Evolutionary conservation across 2,888 invertebrate species (phyloP), one percentile per base, ranked within the genome.

Genomic region (Diadromus collaris): DNA sequence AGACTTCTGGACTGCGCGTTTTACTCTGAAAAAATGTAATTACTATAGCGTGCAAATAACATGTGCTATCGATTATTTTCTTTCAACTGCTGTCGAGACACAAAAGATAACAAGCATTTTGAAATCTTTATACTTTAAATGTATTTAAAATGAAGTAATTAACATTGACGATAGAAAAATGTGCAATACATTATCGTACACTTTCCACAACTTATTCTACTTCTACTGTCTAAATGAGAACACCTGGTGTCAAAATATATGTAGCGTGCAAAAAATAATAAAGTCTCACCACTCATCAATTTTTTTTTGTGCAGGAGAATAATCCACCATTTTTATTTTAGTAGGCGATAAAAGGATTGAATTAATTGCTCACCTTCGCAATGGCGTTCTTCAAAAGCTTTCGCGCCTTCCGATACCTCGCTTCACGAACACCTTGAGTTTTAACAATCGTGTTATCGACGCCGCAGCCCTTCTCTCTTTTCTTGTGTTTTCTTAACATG

Each of bases 341-440:
- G 5, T 51, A 51, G 16, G 13, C 10, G 13, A 24, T 24, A 4
- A 4, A 51, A 1, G 21, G 44, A 6, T 60, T 2, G 4, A 46
- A 19, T 4, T 13, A 9, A 16, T 60, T 51, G 67, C 81, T 82
- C 85, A 91, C 91, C 89, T 91, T 91, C n/a, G 91, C 89, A 82
- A 92, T 91, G 38, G 91, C 91, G 83, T 91, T 91, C 83, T 91
- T 91, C 63, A 92, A 81, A 19, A 91, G 86, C 80, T 91, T 92
- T 58, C 91, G 89, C 34, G 92, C 91, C 83, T 91, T 91, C 41
- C 89, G 85, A 75, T 89, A 90, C 86, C 89, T 89, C 74, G 90
- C 89, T 80, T 89, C 88, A 73, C 89, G 86, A 44, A 88, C 87
- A 63, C 87, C 87, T 77, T 89, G 89, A 60, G 87, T 86, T 80